Percentiles rank a stretch among this genome's conserved stretches.
These are phyloP conservation scores for Ectemnius cavifrons DNA, from an alignment of 2,888 invertebrate species.

Conservation along the genomic window DNA sequence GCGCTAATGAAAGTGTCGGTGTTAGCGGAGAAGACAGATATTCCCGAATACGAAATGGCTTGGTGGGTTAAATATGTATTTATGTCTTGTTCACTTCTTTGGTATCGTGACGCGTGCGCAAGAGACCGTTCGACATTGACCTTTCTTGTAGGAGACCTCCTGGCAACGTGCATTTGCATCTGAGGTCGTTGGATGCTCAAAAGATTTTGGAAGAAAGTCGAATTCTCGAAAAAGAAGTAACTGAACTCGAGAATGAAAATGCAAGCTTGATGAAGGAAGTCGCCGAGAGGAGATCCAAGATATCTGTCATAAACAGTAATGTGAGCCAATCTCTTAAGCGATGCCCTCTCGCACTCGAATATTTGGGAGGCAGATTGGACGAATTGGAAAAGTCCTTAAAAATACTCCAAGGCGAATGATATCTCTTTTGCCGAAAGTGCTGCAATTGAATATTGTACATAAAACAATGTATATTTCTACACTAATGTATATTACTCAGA, in stretches of 20 bases:
- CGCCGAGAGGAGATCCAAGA: constrained; percentile 50
- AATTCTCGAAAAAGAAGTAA: constrained; percentile 55
- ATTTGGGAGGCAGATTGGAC: constrained; percentile 48
- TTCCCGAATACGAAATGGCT: constrained; percentile 45
- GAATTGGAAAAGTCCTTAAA: constrained; percentile 43
- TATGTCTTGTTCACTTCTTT: not conserved
- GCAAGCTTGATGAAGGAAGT: constrained; percentile 56
- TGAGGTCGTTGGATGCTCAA: constrained; percentile 65
- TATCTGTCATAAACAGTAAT: constrained; percentile 40
- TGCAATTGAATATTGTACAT: no score
- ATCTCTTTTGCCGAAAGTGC: no score
- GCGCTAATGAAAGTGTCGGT: constrained; percentile 58
- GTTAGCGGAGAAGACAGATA: constrained; percentile 53
- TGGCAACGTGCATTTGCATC: constrained; percentile 65
- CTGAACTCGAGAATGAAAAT: constrained; percentile 65
- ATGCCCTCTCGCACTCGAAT: constrained; percentile 37
- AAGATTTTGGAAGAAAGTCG: constrained; percentile 61
- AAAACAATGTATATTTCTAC: not conserved
- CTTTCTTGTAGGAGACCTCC: constrained; percentile 69
- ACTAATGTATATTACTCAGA: not conserved
- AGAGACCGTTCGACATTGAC: not conserved
- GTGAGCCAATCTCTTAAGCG: constrained; percentile 43
- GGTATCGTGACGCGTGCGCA: not conserved
- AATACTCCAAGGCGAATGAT: not conserved
- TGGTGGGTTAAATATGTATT: constrained; percentile 60